These are phyloP conservation scores for Plagodis pulveraria DNA, from an alignment of 2,888 invertebrate species.

Conservation along the genomic window DNA sequence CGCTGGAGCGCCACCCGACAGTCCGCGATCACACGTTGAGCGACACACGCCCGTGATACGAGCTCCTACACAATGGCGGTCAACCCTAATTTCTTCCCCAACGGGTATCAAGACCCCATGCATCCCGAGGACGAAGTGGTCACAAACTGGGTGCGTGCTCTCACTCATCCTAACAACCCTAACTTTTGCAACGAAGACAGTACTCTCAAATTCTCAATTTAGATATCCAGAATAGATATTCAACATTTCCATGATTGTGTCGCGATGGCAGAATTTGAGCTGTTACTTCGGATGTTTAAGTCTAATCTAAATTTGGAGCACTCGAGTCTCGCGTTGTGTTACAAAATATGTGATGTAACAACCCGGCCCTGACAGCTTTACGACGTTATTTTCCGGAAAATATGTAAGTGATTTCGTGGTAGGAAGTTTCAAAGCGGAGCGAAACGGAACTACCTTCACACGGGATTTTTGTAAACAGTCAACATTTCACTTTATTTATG, in stretches of 20 bases:
- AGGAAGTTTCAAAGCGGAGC: slow-evolving; percentile 30
- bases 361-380: slow-evolving; percentile 46
- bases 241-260: slow-evolving; percentile 25
- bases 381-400: slow-evolving; percentile 55
- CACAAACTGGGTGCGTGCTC: slow-evolving; percentile 85
- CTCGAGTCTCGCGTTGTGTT: slow-evolving; percentile 67
- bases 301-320: slow-evolving; percentile 69
- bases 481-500: slow-evolving; percentile 18
- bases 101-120: slow-evolving; percentile 81
- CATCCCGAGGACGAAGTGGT: slow-evolving; percentile 85
- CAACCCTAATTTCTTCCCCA: slow-evolving; percentile 82
- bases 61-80: slow-evolving; percentile 68
- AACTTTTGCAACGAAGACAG: slow-evolving; percentile 13
- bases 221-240: slow-evolving; percentile 10
- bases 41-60: slow-evolving; percentile 69
- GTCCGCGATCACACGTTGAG: slow-evolving; percentile 72
- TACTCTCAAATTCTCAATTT: slow-evolving; percentile 8
- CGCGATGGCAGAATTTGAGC: slow-evolving; percentile 36
- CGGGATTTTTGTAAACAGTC: neutral
- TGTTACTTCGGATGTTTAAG: slow-evolving; percentile 46
- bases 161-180: slow-evolving; percentile 37
- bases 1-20: slow-evolving; percentile 66
- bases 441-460: slow-evolving; percentile 13
- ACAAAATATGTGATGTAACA: slow-evolving; percentile 79
- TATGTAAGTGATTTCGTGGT: slow-evolving; percentile 48